These are phyloP conservation scores for Diaperis boleti DNA, from an alignment of 2,888 invertebrate genomes.

Conservation along the genomic window DNA sequence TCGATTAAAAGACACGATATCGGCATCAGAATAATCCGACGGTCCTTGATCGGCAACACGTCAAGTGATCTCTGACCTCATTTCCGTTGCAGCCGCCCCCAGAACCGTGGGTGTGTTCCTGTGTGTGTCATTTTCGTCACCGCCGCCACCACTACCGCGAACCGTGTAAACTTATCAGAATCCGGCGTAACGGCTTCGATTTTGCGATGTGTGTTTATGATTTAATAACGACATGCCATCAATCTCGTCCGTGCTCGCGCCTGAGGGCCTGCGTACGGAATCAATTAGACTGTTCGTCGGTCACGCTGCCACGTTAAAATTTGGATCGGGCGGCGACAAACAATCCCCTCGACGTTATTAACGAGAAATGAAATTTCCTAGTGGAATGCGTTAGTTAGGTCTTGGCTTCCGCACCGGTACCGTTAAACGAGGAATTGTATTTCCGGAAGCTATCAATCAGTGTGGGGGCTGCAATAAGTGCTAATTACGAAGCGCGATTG, in stretches of 20 bases:
- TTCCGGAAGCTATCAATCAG: constrained; percentile 54
- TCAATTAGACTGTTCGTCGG: constrained; percentile 25
- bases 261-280: constrained; percentile 8
- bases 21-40: background rate
- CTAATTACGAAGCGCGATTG: constrained; percentile 21
- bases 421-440: constrained; percentile 46
- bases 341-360: constrained; percentile 52
- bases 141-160: constrained; percentile 1
- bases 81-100: background rate
- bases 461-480: constrained; percentile 3
- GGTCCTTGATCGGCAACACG: background rate
- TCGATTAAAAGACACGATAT: background rate
- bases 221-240: constrained; percentile 30
- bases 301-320: constrained; percentile 34
- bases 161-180: constrained; percentile 13
- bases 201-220: constrained; percentile 30
- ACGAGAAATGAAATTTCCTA: constrained; percentile 54
- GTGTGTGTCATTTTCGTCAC: constrained; percentile 8
- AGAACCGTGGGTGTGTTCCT: background rate
- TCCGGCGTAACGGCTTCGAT: constrained; percentile 10
- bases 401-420: constrained; percentile 48
- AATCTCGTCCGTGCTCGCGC: constrained; percentile 10
- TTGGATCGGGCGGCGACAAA: constrained; percentile 47
- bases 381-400: constrained; percentile 52
- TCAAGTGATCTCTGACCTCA: constrained; percentile 13